Conservation (phyloP, 2,888 invertebrate species). For the Aquatica leii region DNA sequence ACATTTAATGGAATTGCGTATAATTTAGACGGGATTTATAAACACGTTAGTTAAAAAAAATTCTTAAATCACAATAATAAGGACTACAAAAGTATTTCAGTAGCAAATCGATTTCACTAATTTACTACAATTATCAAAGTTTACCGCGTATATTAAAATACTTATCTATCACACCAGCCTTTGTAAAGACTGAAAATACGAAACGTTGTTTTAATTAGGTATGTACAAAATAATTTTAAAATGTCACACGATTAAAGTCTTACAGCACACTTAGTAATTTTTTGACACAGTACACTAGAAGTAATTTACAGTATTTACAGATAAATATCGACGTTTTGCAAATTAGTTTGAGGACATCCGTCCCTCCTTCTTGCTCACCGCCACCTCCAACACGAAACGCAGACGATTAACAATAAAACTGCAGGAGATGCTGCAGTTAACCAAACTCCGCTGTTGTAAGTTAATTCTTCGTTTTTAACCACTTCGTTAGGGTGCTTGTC, state of each 20-base stretch:
- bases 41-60: slow-evolving; percentile 23
- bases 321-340: slow-evolving; percentile 39
- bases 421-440: slow-evolving; percentile 50
- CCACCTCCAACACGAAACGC: slow-evolving; percentile 52
- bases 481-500: slow-evolving; percentile 90
- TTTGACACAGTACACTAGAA: slow-evolving; percentile 30
- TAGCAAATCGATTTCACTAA: slow-evolving; percentile 13
- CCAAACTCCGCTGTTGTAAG: slow-evolving; percentile 67
- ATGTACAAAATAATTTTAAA: slow-evolving; percentile 24
- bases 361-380: slow-evolving; percentile 52
- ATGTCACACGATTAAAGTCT: slow-evolving; percentile 14
- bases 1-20: slow-evolving; percentile 11
- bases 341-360: slow-evolving; percentile 25
- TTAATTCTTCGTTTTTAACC: slow-evolving; percentile 89
- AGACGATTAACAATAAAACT: slow-evolving; percentile 48
- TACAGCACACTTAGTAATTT: slow-evolving; percentile 27
- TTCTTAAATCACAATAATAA: slow-evolving; percentile 33
- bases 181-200: slow-evolving; percentile 27
- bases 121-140: slow-evolving; percentile 7
- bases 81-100: slow-evolving; percentile 26
- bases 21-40: neutral
- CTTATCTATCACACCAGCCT: slow-evolving; percentile 35
- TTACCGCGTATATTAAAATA: slow-evolving; percentile 16
- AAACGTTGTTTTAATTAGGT: slow-evolving; percentile 22
- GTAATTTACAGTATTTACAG: slow-evolving; percentile 46